phyloP scores from a whole-genome alignment of 2,797 vertebrate species.

The Coranthus polyacanthus region DNA sequence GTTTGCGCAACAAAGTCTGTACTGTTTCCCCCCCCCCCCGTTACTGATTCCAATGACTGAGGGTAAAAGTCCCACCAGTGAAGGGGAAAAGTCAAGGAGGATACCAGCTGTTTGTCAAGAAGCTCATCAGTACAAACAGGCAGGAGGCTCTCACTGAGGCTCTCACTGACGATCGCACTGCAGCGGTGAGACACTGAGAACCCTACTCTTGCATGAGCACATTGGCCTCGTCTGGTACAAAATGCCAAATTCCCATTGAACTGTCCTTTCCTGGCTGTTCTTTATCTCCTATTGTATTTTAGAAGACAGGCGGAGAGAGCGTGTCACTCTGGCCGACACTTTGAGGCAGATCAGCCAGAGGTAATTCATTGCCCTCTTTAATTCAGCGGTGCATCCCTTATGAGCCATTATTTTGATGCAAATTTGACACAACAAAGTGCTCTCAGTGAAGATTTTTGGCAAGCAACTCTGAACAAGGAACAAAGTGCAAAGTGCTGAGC shows the following conservation, averaged over 20 bases:
- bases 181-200: not conserved
- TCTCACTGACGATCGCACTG: conserved; percentile 27
- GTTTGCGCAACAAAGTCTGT: conserved; percentile 7
- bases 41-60: conserved; percentile 39
- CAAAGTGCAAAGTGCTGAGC: conserved; percentile 73
- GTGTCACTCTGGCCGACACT: conserved; percentile 23
- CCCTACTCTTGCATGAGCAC: not conserved
- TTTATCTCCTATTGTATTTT: conserved; percentile 20
- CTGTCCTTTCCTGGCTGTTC: not conserved
- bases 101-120: conserved; percentile 34
- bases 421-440: conserved; percentile 66
- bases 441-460: conserved; percentile 63
- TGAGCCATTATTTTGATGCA: conserved; percentile 73
- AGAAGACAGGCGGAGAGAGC: conserved; percentile 12
- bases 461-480: conserved; percentile 52
- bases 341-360: conserved; percentile 40
- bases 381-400: conserved; percentile 57
- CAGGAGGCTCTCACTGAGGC: conserved; percentile 1
- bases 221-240: too few relatives aligned
- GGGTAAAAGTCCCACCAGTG: conserved; percentile 34
- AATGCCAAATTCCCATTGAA: too few relatives aligned
- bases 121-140: conserved; percentile 38
- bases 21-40: conserved; percentile 12
- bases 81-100: conserved; percentile 5
- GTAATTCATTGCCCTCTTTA: conserved; percentile 70